Base-by-base conservation (phyloP, 2,113 vertebrate genomes). In the Pavo muticus region DNA sequence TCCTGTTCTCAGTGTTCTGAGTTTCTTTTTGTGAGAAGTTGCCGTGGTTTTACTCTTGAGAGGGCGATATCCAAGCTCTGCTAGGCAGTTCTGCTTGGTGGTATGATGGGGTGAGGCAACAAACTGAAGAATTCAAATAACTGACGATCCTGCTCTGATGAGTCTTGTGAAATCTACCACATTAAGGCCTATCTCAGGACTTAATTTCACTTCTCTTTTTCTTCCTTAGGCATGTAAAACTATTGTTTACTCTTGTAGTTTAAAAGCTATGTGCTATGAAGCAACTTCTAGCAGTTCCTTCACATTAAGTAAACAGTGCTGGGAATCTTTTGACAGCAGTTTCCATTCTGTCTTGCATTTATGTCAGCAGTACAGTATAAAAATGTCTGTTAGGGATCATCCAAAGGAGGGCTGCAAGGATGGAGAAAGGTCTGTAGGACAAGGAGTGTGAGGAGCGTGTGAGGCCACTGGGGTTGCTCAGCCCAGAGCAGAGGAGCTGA, bases 71-170 rank as follows among this genome's bases (percentile, higher is more conserved):
- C 71, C 72, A 20, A 13, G 9, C 60, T 84, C 44, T 77, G 54
- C 2, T 5, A 65, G 63, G 37, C 76, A 5, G 1, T 40, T 44
- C n/a, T 0, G 2, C 39, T 59, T 30, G 52, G 48, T 1, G 1
- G 30, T 12, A 4, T 0, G 3, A 16, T 24, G 19, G 59, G 16
- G 21, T 67, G 25, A 60, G 42, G 42, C 32, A 50, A 39, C 40
- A 48, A 39, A 1, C 1, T 9, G 68, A 54, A 24, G 40, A 48
- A 50, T 37, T 37, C 1, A 3, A 23, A 35, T 47, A 60, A 39
- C 0, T 4, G 29, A 5, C 78, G 52, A 47, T 48, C 15, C 4
- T 25, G 30, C 29, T 79, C 64, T 40, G 59, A 75, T 35, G 47
- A 72, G 17, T 56, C 59, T n/a, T 83, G 37, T 73, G 67, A 80